These are phyloP conservation scores for Paramuricea clavata DNA, from an alignment of 92 coral and sea anemone genomes.

Conservation along the genomic window DNA sequence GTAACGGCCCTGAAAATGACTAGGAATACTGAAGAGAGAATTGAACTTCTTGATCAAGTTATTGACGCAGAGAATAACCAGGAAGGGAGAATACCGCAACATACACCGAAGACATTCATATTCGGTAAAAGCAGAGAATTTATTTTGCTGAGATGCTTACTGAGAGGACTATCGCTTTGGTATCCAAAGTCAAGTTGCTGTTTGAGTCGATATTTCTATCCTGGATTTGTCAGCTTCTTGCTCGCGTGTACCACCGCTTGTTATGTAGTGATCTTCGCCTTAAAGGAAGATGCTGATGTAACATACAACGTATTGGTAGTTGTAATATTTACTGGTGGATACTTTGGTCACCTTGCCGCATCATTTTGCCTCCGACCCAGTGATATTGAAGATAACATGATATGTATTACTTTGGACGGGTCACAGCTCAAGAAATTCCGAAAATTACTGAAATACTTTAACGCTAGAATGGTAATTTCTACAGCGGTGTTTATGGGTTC, in stretches of 20 bases:
- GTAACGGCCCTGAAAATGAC: not conserved
- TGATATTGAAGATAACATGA: not conserved
- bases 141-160: not conserved
- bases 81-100: not conserved
- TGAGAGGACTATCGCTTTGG: not conserved
- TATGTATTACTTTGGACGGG: not conserved
- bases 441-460: not conserved
- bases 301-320: not conserved
- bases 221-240: not conserved
- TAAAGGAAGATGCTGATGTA: not conserved
- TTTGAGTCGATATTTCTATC: not conserved
- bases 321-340: not conserved
- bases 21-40: not conserved
- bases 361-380: not conserved
- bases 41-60: not conserved
- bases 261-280: not conserved
- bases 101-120: not conserved
- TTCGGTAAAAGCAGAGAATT: not conserved
- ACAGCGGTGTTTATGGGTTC: not conserved
- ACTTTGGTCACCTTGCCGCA: not conserved
- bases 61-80: not conserved
- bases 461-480: not conserved
- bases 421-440: not conserved
- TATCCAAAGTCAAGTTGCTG: not conserved
- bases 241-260: not conserved